A percentile compares a stretch with the other conserved stretches of the same genome.
Conservation (phyloP, 2,888 invertebrate genomes). For the Steinernema hermaphroditum region DNA sequence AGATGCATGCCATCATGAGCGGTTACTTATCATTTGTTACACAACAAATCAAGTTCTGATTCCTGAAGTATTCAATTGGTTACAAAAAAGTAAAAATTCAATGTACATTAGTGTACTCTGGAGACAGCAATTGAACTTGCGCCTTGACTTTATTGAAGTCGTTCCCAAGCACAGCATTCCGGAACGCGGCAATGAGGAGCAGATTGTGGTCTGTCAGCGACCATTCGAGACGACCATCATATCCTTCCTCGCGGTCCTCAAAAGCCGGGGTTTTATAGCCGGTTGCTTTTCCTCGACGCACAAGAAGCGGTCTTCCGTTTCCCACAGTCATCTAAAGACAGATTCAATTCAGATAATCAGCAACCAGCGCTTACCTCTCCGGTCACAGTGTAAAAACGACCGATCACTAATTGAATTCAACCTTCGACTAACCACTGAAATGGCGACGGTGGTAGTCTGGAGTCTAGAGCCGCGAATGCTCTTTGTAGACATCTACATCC, state of each 20-base stretch:
- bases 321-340: no score
- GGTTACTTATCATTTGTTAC: conserved; percentile 66
- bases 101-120: no score
- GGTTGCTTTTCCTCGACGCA: neutral
- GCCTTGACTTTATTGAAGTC: conserved; percentile 12
- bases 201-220: conserved; percentile 4
- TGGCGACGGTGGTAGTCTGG: no score
- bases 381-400: no score
- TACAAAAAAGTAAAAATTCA: neutral
- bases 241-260: neutral
- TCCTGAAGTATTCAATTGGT: neutral
- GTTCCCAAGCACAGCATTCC: conserved; percentile 2
- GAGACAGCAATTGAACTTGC: no score
- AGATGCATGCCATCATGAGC: conserved; percentile 68
- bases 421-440: no score
- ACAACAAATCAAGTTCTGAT: neutral
- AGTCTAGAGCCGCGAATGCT: no score
- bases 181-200: neutral
- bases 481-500: no score
- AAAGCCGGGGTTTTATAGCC: neutral
- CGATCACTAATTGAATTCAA: no score
- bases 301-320: neutral
- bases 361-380: no score
- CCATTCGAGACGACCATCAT: conserved; percentile 8
- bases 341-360: no score